Evolutionary conservation across 23 tunicate species (phyloP).

Genomic region (Diplosoma virens): DNA sequence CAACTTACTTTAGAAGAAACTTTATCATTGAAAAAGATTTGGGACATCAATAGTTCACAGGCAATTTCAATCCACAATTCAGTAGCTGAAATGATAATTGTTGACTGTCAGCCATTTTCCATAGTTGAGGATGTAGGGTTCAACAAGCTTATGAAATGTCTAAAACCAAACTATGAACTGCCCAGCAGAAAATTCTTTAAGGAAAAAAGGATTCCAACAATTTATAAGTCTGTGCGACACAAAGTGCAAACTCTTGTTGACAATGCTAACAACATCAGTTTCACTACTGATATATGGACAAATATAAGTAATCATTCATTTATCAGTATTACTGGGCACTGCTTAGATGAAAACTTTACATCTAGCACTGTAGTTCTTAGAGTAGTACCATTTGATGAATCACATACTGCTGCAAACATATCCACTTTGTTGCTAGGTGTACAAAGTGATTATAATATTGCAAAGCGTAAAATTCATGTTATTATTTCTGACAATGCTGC

Average conservation of each 20-base stretch:
- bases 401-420: slow-evolving; percentile 32
- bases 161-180: slow-evolving; percentile 21
- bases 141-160: not conserved
- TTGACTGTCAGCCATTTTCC: slow-evolving; percentile 33
- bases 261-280: slow-evolving; percentile 25
- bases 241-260: slow-evolving; percentile 12
- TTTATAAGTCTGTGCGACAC: not conserved
- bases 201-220: not conserved
- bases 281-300: slow-evolving; percentile 42
- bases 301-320: slow-evolving; percentile 14
- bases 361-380: slow-evolving; percentile 8
- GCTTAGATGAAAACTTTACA: slow-evolving; percentile 10
- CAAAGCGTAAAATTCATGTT: not conserved
- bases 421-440: slow-evolving; percentile 7
- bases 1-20: slow-evolving; percentile 22
- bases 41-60: slow-evolving; percentile 2
- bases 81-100: slow-evolving; percentile 23
- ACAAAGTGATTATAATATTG: slow-evolving; percentile 6
- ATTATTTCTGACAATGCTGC: slow-evolving; percentile 27
- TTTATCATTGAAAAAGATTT: slow-evolving; percentile 2
- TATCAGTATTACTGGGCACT: slow-evolving; percentile 26
- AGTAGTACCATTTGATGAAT: slow-evolving; percentile 4
- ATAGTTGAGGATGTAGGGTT: slow-evolving; percentile 29
- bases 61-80: not conserved
- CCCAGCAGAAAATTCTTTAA: slow-evolving; percentile 20